Base-by-base conservation (phyloP, 2,113 vertebrate genomes). In the Percopsis transmontana region DNA sequence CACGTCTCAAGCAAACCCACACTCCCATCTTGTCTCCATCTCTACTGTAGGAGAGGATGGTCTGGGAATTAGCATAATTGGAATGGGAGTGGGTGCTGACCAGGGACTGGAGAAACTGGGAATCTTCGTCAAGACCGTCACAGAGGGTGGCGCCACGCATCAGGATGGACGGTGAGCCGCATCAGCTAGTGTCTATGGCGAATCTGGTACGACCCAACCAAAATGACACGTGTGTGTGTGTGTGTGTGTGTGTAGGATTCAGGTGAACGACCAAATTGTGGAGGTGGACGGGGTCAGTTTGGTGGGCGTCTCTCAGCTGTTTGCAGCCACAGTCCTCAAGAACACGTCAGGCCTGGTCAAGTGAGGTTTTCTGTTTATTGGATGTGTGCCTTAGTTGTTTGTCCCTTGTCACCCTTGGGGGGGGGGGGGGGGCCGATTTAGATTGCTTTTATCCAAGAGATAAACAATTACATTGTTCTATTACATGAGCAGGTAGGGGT, bases 51-150 rank as follows among this genome's bases (percentile, higher is more conserved):
- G 92, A 83, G 91, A 94, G 3, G 93, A 93, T 4, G 95, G 94
- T 21, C 87, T 97, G 70, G 95, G 95, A 61, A 96, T 96, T 82
- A 96, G 95, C 74, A 96, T 96, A 59, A 96, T 96, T 70, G 95
- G 95, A 78, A 96, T 96, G 95, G 95, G 95, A 61, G 95, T 96
- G 38, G 95, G 95, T 58, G 95, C 95, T 40, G 95, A 97, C 80
- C 94, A 95, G 70, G 95, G 95, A 8, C 82, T 97, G 86, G 95
- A 97, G 83, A 97, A 96, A 83, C 87, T 97, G 27, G 95, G 95
- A 62, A 97, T 97, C 78, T 97, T 97, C 82, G 94, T 97, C 62
- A 97, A 97, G 91, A 95, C 94, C 1, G 87, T 97, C 81, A 95
- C 94, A 38, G 93, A 95, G 72, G 91, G 93, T 60, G 95, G 95